phyloP scores from a whole-genome alignment of 2,113 vertebrate genomes.

The Myocastor coypus region DNA sequence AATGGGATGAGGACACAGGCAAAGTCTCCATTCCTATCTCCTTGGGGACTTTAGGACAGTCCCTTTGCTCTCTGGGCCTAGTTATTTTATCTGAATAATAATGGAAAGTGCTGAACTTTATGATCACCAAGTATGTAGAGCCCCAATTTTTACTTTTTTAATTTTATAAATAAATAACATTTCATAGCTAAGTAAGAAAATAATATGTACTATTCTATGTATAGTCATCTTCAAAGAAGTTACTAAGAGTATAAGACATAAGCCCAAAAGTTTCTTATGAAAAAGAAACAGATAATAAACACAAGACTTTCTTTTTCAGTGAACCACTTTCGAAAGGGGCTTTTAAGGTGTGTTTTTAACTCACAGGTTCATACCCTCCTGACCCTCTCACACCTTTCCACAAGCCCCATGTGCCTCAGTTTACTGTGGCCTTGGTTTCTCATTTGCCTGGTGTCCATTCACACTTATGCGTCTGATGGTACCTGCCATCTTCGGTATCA shows the following conservation, averaged over 20 bases:
- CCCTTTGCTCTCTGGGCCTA: background rate
- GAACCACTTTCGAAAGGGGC: background rate
- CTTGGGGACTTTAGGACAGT: background rate
- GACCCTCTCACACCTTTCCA: background rate
- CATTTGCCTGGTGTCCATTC: background rate
- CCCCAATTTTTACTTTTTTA: background rate
- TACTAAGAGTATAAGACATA: background rate
- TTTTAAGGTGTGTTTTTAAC: background rate
- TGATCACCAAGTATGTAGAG: background rate
- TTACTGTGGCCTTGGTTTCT: background rate
- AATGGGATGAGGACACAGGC: background rate
- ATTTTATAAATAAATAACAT: background rate
- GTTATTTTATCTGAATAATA: background rate
- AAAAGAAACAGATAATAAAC: background rate
- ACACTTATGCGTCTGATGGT: background rate
- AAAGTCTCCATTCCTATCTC: background rate
- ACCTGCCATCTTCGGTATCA: background rate
- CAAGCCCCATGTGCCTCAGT: background rate
- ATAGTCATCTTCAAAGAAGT: background rate
- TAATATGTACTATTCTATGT: background rate
- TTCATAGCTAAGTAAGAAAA: background rate
- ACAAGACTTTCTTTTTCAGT: background rate
- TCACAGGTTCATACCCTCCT: background rate
- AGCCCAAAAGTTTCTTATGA: background rate
- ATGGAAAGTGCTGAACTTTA: background rate